Evolutionary conservation across 1,140 invertebrate genomes (phyloP).

Genomic region (Trichonephila clavata): DNA sequence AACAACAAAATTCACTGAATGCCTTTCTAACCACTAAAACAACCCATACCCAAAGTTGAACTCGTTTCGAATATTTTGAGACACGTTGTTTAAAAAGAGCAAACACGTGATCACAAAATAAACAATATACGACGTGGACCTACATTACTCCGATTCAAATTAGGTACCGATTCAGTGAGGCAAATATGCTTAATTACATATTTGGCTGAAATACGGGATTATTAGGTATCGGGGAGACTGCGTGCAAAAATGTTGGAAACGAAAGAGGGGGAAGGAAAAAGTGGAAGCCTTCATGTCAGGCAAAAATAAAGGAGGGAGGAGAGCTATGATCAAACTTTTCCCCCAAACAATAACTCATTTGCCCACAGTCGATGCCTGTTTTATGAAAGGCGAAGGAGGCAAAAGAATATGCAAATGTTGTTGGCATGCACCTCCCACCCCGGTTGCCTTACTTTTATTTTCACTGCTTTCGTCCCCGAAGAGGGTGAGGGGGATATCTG

Average conservation of each 20-base stretch:
- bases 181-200: slow-evolving; percentile 71
- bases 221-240: slow-evolving; percentile 31
- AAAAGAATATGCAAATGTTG: slow-evolving; percentile 72
- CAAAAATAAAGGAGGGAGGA: slow-evolving; percentile 58
- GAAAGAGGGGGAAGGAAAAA: slow-evolving; percentile 40
- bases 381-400: slow-evolving; percentile 59
- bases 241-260: slow-evolving; percentile 33
- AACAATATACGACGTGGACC: slow-evolving; percentile 49
- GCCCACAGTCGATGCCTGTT: slow-evolving; percentile 63
- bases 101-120: slow-evolving; percentile 61
- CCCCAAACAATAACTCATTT: slow-evolving; percentile 64
- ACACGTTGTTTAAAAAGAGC: slow-evolving; percentile 56
- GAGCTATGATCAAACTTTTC: slow-evolving; percentile 61
- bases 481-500: slow-evolving; percentile 7
- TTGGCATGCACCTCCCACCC: slow-evolving; percentile 65
- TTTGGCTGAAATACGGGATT: slow-evolving; percentile 60
- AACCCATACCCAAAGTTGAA: not conserved
- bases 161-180: slow-evolving; percentile 55
- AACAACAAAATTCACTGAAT: not conserved
- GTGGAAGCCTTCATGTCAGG: slow-evolving; percentile 8
- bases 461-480: not conserved
- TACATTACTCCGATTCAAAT: slow-evolving; percentile 61
- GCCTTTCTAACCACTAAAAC: not conserved
- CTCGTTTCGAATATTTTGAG: slow-evolving; percentile 6
- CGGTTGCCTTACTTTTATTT: slow-evolving; percentile 51